phyloP scores from a whole-genome alignment of 2,113 vertebrate genomes.

The Larimichthys polyactis region DNA sequence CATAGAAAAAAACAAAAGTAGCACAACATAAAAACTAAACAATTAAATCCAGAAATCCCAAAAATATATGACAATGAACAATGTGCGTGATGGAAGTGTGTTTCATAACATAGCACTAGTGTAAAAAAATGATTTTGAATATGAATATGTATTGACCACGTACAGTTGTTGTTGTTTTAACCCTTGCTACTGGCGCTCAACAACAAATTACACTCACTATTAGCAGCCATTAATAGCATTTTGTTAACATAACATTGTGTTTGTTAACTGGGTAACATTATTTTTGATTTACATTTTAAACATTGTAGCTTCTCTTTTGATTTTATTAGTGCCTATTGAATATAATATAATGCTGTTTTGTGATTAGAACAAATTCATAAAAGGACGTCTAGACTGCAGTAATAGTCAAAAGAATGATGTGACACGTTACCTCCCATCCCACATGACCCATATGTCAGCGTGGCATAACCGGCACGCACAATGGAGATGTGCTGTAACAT shows the following conservation, averaged over 20 bases:
- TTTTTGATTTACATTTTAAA: not conserved
- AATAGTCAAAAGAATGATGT: not conserved
- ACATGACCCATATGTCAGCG: slow-evolving; percentile 4
- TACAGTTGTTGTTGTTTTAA: not conserved
- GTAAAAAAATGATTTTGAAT: no score
- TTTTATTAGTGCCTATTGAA: not conserved
- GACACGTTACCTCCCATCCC: slow-evolving; percentile 6
- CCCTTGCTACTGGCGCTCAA: not conserved
- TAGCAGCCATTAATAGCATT: not conserved
- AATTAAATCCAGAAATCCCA: no score
- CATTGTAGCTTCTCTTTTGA: not conserved
- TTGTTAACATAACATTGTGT: not conserved
- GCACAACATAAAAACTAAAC: no score
- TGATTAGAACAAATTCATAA: not conserved
- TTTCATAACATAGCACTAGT: no score
- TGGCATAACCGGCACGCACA: not conserved
- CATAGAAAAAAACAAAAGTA: no score
- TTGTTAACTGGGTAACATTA: not conserved
- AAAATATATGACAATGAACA: no score
- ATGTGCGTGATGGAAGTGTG: no score
- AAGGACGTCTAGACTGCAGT: not conserved
- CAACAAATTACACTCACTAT: not conserved
- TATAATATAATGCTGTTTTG: not conserved
- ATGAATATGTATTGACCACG: not conserved
- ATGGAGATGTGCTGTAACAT: slow-evolving; percentile 27